Conservation (phyloP, 2,888 invertebrate genomes). For the Lithosia quadra region DNA sequence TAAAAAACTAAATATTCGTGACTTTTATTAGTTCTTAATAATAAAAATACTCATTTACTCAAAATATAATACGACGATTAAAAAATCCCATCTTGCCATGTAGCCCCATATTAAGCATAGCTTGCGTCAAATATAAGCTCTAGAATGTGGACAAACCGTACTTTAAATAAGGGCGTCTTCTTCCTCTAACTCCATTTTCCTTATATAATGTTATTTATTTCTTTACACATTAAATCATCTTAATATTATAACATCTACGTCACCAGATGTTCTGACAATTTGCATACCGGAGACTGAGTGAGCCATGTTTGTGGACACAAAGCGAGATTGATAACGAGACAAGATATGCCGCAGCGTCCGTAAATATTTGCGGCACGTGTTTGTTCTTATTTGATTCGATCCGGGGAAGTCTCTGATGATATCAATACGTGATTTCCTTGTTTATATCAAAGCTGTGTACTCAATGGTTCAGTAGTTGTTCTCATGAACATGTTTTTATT, state of each 20-base stretch:
- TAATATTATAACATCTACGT: constrained; percentile 10
- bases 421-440: neutral
- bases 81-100: no score
- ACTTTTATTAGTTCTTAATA: no score
- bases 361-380: constrained; percentile 9
- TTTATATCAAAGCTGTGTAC: neutral
- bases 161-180: neutral
- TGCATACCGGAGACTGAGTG: neutral
- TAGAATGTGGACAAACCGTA: neutral
- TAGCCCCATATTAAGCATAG: no score
- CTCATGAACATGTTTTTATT: neutral
- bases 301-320: constrained; percentile 11
- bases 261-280: constrained; percentile 15
- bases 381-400: neutral
- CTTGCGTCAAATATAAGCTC: no score
- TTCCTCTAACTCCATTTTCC: neutral
- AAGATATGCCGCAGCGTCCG: neutral
- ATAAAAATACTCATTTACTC: no score
- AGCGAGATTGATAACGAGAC: constrained; percentile 16
- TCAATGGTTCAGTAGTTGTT: neutral
- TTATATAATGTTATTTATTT: no score
- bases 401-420: neutral
- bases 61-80: no score
- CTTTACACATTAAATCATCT: neutral
- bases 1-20: no score